phyloP scores from a whole-genome alignment of 1,140 invertebrate species.

The Pomacea maculata region DNA sequence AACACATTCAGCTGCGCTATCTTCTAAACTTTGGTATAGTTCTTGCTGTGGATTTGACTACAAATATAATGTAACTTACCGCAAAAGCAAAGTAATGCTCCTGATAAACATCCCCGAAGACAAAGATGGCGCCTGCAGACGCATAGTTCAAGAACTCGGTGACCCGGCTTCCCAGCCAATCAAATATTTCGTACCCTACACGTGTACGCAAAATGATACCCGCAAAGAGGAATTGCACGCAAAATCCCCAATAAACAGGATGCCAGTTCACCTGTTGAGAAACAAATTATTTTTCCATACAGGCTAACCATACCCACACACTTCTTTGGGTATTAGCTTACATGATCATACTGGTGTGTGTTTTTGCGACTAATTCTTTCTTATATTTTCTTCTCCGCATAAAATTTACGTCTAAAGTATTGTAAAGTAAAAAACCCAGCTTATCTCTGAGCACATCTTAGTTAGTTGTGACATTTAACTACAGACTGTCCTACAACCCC shows the following conservation, averaged over 20 bases:
- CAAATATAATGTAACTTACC: slow-evolving; percentile 27
- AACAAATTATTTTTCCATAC: neutral
- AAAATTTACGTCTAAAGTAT: too few species aligned
- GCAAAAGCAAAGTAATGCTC: slow-evolving; percentile 58
- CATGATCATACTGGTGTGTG: too few species aligned
- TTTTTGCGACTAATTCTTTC: too few species aligned
- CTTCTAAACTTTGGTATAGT: too few species aligned
- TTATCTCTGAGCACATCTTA: neutral
- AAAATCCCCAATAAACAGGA: slow-evolving; percentile 74
- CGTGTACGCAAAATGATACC: slow-evolving; percentile 86
- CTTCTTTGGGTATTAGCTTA: too few species aligned
- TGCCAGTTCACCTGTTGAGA: slow-evolving; percentile 61
- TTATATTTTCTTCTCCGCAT: too few species aligned
- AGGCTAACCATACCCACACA: neutral
- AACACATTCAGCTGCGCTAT: too few species aligned
- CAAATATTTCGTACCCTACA: slow-evolving; percentile 78
- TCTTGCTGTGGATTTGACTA: too few species aligned
- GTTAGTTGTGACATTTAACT: neutral
- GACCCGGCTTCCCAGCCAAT: slow-evolving; percentile 79
- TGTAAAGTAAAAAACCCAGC: too few species aligned
- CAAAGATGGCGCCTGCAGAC: slow-evolving; percentile 81
- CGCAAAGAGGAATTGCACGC: slow-evolving; percentile 87
- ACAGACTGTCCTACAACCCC: slow-evolving; percentile 1
- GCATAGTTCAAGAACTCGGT: slow-evolving; percentile 83
- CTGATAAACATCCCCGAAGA: slow-evolving; percentile 76